These are phyloP conservation scores for Rattus norvegicus DNA, from an alignment of 2,113 vertebrate species.

Conservation along the genomic window DNA sequence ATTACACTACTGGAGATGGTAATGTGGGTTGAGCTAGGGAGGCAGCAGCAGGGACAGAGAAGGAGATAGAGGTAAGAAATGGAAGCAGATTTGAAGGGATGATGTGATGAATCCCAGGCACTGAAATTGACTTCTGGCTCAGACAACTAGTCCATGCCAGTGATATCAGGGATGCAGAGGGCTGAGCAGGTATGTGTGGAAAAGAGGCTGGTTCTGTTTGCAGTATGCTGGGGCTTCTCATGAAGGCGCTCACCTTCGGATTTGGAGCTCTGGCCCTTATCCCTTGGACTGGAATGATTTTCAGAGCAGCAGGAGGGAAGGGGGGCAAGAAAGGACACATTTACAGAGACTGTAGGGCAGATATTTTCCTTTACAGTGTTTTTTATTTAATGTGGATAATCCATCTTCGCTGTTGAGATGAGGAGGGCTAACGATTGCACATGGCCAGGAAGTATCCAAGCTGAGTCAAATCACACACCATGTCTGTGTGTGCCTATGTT, in stretches of 20 bases:
- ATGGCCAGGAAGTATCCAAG: fast-evolving
- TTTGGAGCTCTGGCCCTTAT: not conserved
- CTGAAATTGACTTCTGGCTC: not conserved
- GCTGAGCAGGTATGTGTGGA: not conserved
- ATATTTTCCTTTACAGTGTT: fast-evolving
- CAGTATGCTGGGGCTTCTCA: not conserved
- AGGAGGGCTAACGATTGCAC: not conserved
- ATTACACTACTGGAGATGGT: fast-evolving
- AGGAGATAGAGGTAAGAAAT: not conserved
- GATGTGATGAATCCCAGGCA: fast-evolving
- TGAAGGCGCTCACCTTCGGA: not conserved
- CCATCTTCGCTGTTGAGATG: not conserved
- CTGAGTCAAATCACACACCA: not conserved
- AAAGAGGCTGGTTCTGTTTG: not conserved
- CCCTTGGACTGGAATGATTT: not conserved
- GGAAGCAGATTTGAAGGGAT: not conserved
- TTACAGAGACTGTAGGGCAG: fast-evolving
- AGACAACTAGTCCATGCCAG: not conserved
- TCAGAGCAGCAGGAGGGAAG: not conserved
- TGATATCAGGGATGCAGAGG: not conserved
- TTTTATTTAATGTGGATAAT: not conserved
- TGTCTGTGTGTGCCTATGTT: not conserved
- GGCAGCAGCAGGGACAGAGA: not conserved
- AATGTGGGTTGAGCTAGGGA: not conserved
- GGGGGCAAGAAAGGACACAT: not conserved